Base-by-base conservation (phyloP, 2,888 invertebrate species). In the Drosophila kokeensis region DNA sequence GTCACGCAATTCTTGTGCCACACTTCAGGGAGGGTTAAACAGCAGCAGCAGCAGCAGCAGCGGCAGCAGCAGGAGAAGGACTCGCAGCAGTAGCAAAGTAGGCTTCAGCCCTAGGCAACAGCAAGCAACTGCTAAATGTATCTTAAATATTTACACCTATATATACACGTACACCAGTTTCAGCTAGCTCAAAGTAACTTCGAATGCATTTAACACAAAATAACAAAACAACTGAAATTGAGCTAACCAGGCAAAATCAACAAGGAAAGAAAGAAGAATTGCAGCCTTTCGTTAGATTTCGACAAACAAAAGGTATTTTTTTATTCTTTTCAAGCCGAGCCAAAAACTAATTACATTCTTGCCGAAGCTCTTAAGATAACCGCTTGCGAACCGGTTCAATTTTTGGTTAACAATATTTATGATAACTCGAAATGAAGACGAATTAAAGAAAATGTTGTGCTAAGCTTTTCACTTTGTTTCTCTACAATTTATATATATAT, bases 1-100 rank as follows among this genome's bases (percentile, higher is more conserved):
- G 90, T 70, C 87, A 76, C 69, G 83, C 83, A 86, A 86, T 81
- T 86, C 82, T 87, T 86, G 87, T 87, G 87, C 87, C 90, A 87
- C 87, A 88, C 75, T 83, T 80, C 83, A 86, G 87, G 90, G 81
- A 80, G 65, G 68, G 59, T 52, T 66, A 59, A 57, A 61, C 55
- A 48, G 77, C 34, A 60, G 53, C 48, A 65, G 61, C 24, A 48
- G 77, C 34, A 60, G 53, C 48, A 65, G 61, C 49, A 60, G 54
- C 58, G 49, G 50, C 34, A 27, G 34, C 52, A 55, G 55, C 7
- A 34, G 57, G 5, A 55, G 38, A 38, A 15, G 55, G 24, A 40
- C 40, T 29, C 40, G 42, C 57, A 62, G 60, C 55, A 38, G 62
- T 50, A 58, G 68, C 36, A 70, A 70, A 57, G 69, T 64, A 65